Percentiles rank a stretch among this genome's conserved stretches.
Conservation (phyloP, 2,113 vertebrate genomes). For the Cyanistes caeruleus region DNA sequence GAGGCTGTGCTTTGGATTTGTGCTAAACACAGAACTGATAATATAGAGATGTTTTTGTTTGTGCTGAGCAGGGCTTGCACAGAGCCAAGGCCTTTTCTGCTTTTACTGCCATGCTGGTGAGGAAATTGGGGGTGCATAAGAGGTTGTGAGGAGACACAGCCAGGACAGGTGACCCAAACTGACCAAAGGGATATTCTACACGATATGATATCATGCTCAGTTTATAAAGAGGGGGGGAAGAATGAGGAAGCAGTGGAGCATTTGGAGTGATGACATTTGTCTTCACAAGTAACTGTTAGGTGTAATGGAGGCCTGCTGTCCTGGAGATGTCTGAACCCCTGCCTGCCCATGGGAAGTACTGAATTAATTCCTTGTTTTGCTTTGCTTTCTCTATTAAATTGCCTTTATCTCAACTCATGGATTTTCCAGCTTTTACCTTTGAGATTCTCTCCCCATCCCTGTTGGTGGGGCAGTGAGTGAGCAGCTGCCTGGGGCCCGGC, state of each 20-base stretch:
- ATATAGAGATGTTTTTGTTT: background rate
- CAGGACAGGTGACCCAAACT: background rate
- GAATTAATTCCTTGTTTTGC: background rate
- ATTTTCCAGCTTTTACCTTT: background rate
- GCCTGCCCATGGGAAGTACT: background rate
- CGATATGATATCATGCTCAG: background rate
- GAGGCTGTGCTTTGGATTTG: background rate
- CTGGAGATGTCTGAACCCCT: background rate
- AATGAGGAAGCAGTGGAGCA: background rate
- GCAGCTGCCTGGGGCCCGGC: background rate
- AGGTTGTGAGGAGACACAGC: background rate
- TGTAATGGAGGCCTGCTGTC: fast-evolving
- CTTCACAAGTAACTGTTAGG: background rate
- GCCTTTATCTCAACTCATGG: background rate
- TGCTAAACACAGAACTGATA: background rate
- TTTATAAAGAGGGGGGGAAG: background rate
- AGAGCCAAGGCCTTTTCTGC: background rate
- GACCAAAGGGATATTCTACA: background rate
- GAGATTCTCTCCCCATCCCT: background rate
- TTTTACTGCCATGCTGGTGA: background rate
- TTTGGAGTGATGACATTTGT: background rate
- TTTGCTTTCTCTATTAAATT: background rate
- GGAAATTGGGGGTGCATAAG: fast-evolving
- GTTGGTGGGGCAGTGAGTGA: background rate
- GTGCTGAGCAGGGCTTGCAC: background rate